Evolutionary conservation across 2,797 vertebrate genomes (phyloP), one percentile per base, ranked within the genome.

Genomic region (Champsocephalus gunnari): DNA sequence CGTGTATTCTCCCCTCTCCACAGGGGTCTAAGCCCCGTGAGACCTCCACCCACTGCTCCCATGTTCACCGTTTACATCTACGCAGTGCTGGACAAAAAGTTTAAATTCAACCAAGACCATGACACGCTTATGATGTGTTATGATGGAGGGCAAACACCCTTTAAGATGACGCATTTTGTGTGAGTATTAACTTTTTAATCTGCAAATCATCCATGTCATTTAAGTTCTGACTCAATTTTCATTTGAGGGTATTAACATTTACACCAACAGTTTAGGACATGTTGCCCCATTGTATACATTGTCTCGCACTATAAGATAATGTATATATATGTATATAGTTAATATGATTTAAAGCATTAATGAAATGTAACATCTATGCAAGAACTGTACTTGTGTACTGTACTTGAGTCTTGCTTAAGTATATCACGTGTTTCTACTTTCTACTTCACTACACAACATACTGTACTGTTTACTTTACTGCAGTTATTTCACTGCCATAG

Each of bases 61-160:
- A 49, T 64, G 71, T 90, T 94, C 80, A 93, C 88, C 34, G 68
- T 94, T 32, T 61, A 94, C 71, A 66, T 95, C 71, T 87, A 95
- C 3, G 86, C 93, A 9, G 86, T 95, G 55, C 21, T 95, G 79
- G 92, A 92, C 75, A 93, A 85, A 58, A 85, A 12, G 73, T 95
- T 95, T 2, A 63, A 0, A 41, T 95, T 95, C 72, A 66, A 63
- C 21, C 21, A 0, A 13, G 0, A 81, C 0, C 0, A 0, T 0
- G 82, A 93, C 79, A 55, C 3, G 0, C 66, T 95, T 1, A 0
- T 66, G 1, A 0, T 93, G 28, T 1, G 0, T 53, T 0, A 0
- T 12, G 0, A 0, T 0, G 2, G 0, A 11, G 0, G 0, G 9
- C 0, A 0, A 28, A 0, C 3, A 0, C 3, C 57, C 14, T 56